Base-by-base conservation (phyloP, 2,797 vertebrate genomes). In the Sebastes nivosus region DNA sequence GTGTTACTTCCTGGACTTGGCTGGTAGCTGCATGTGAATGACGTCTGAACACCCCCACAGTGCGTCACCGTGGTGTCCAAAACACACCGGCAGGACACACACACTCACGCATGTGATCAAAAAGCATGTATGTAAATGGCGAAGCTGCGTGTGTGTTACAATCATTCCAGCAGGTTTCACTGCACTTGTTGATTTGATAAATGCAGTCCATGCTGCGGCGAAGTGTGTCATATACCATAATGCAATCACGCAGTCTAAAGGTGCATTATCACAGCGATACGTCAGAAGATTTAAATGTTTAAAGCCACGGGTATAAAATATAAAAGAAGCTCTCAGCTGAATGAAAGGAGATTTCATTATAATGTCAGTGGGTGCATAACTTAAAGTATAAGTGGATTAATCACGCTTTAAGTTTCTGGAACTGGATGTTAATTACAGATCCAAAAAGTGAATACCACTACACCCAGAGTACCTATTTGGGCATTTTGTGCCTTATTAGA, bases 11-110 rank as follows among this genome's bases (percentile, higher is more conserved):
- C 72, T 79, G 86, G 16, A 76, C 71, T 83, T 91, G 84, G 87
- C 80, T 34, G 78, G 68, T 38, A 66, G 72, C 59, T 82, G 24
- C 60, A 82, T 79, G 80, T 50, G 65, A 85, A 84, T 88, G 90
- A 90, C 72, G 59, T 86, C 77, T 73, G 75, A 74, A 83, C 77
- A 73, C 72, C 69, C 59, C 66, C 86, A 67, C 34, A 75, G 61
- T 60, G 88, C 5, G 8, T 86, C 80, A 68, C 72, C 34, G 4
- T 82, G 60, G 50, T 68, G 36, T 34, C 55, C 25, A 54, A 38
- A 55, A 66, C 57, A 67, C 60, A 52, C 58, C 42, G 42, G 42
- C 42, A 46, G 42, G n/a, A 73, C 72, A 64, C 60, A 60, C 38
- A 75, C 11, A 10, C 68, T 59, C 38, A 63, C 3, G 18, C 30